Evolutionary conservation across 2,888 invertebrate genomes (phyloP), one percentile per base, ranked within the genome.

Genomic region (Athalia rosae): DNA sequence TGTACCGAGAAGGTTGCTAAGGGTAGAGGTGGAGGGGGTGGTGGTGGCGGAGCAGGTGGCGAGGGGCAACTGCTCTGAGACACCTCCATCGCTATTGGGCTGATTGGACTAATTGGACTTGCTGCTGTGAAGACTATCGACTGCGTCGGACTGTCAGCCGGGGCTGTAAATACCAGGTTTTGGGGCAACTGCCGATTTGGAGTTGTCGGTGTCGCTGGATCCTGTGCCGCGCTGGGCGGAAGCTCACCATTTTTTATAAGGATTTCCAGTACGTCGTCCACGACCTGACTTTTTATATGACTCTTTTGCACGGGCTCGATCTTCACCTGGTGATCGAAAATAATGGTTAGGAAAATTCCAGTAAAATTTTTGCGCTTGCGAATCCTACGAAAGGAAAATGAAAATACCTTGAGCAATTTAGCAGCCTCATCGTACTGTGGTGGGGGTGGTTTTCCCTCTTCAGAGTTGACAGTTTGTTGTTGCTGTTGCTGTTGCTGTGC

Each of bases 211-310:
- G 93, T 92, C 80, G 92, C 88, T 81, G 94, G 94, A 84, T 94
- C 94, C 83, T 95, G 94, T 0, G 96, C 97, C 0, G 97, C 97
- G 84, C 97, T 97, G 7, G 97, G 94, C 0, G 98, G 97, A 78
- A 98, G 90, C 87, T 98, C 98, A 9, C 98, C 98, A 88, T 97
- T 97, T 87, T 97, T 95, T 63, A 98, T 97, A 11, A 98, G 92
- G 82, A 98, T 97, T 88, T 98, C 98, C 76, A 98, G 91, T 0
- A 98, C 97, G 89, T 98, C 98, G 87, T 97, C 97, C 85, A 97
- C 95, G 76, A 95, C 95, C 88, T 96, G 95, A 85, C 95, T 95
- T 87, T 95, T 94, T 47, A 89, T 86, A 77, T 89, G 86, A 78
- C 82, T 88, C 77, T 89, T 89, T 15, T 71, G 92, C 87, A 86